Conservation (phyloP, 2,888 invertebrate genomes). For the Corythucha ciliata region DNA sequence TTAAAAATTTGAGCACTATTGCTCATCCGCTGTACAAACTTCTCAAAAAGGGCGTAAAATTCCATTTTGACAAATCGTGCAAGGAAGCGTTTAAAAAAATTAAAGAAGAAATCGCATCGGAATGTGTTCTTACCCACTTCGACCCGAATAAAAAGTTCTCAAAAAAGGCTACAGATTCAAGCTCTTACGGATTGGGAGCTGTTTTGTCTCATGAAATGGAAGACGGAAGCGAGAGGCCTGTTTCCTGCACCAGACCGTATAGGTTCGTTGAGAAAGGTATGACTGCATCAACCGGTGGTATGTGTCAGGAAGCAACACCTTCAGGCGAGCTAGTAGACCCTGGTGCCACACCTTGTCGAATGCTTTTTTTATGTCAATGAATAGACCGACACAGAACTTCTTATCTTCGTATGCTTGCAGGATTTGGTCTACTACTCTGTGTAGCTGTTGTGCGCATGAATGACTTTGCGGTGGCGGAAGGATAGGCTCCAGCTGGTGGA, state of each 20-base stretch:
- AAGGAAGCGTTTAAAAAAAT: slow-evolving; percentile 14
- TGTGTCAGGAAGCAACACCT: no score
- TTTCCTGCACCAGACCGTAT: background rate
- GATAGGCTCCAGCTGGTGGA: no score
- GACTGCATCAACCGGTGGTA: no score
- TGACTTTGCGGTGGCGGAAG: no score
- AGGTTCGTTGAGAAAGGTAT: no score
- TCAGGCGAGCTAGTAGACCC: no score
- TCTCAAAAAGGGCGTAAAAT: background rate
- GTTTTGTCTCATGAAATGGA: slow-evolving; percentile 10
- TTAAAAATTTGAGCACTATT: slow-evolving; percentile 1
- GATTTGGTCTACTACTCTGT: no score
- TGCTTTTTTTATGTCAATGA: no score
- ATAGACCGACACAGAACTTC: no score
- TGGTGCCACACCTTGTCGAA: no score
- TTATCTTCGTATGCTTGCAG: no score
- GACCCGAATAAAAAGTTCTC: slow-evolving; percentile 12
- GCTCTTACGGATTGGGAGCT: background rate
- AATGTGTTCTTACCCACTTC: slow-evolving; percentile 19
- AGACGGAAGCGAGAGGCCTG: slow-evolving; percentile 4
- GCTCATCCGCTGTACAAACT: slow-evolving; percentile 1
- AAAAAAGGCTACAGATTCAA: slow-evolving; percentile 6
- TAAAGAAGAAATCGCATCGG: slow-evolving; percentile 21
- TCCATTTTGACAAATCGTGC: slow-evolving; percentile 4
- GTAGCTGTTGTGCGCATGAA: no score